These are phyloP conservation scores for Calcarius lapponicus DNA, from an alignment of 2,797 vertebrate genomes.

Conservation along the genomic window DNA sequence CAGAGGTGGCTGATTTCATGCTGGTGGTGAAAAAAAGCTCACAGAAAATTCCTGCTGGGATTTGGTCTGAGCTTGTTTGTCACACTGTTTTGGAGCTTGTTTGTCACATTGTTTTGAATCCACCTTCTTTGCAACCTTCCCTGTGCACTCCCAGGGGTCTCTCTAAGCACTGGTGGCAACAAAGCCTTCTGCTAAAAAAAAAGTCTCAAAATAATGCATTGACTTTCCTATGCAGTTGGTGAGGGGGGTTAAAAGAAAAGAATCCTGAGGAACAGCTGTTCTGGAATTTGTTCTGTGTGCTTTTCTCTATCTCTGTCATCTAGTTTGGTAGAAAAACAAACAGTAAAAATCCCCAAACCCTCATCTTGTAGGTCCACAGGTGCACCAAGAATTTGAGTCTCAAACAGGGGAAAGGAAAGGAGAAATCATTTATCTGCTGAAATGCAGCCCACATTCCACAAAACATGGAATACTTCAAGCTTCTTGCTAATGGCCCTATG, in stretches of 20 bases:
- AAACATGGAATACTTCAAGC: background rate
- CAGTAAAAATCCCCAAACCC: background rate
- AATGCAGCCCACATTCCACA: background rate
- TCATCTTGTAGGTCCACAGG: background rate
- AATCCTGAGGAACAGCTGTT: background rate
- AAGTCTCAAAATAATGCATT: background rate
- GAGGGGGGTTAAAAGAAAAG: background rate
- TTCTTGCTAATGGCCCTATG: background rate
- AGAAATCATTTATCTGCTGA: background rate
- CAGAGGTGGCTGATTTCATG: background rate
- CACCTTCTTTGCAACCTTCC: background rate
- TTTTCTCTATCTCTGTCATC: background rate
- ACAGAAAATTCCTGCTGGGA: background rate
- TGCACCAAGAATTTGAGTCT: background rate
- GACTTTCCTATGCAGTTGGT: background rate
- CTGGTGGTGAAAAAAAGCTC: background rate
- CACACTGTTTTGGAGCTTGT: background rate
- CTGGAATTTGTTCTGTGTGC: background rate
- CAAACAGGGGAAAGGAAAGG: background rate
- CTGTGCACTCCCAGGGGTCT: background rate
- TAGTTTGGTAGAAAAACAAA: background rate
- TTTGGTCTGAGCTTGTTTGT: background rate
- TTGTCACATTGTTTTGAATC: conserved; percentile 5
- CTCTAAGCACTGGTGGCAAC: background rate
- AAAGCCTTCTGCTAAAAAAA: background rate